Evolutionary conservation across 2,113 vertebrate species (phyloP), one percentile per base, ranked within the genome.

Genomic region (Theropithecus gelada): DNA sequence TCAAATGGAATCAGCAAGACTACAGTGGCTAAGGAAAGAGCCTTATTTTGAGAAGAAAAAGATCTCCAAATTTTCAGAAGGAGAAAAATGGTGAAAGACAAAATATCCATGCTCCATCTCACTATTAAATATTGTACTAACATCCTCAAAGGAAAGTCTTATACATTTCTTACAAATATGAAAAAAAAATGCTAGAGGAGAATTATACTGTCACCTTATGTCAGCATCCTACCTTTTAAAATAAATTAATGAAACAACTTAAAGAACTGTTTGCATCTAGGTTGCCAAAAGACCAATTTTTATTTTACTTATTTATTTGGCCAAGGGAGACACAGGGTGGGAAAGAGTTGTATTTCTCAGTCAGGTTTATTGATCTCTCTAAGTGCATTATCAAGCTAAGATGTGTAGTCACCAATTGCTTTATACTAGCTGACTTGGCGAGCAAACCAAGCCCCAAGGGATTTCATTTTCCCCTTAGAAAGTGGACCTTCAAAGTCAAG

Each of bases 351-450:
- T 64, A 97, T 98, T 98, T 98, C 97, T 98, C 85, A 40, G 97
- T 98, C 98, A 98, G 97, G 73, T 90, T 97, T 98, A 99, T 98
- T 97, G 98, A 98, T 98, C 95, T 87, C 68, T 96, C 83, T 97
- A 98, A 98, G 96, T 93, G 93, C 88, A 96, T 97, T 98, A 97
- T 98, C 97, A 97, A 98, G 72, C 96, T 97, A 96, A 98, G 98
- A 98, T 76, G 72, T 93, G 32, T 78, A 97, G 97, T 98, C 98
- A 96, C 93, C 97, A 94, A 90, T 80, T 94, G 79, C 79, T 93
- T 90, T 22, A 13, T 57, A 84, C 94, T 95, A 94, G 97, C 98
- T 98, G 98, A 98, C 45, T 96, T 55, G 18, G 97, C 82, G 91
- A 96, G 95, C 94, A 95, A 96, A 87, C 88, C 3, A 73, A 98